Evolutionary conservation across 2,888 invertebrate species (phyloP).

Genomic region (Ennomos fuscantarius): DNA sequence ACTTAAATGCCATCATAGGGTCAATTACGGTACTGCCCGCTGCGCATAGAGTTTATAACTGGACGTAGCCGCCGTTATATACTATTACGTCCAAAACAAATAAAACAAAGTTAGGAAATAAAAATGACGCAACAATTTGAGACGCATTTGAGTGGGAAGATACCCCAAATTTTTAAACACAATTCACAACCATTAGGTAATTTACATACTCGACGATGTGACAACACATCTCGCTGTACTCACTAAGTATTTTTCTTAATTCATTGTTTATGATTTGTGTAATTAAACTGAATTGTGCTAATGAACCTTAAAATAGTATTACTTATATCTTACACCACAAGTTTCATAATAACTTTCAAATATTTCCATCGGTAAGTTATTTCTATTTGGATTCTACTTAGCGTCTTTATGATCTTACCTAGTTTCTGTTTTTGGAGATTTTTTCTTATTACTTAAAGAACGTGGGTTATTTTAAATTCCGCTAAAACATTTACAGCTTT

Average conservation of each 20-base stretch:
- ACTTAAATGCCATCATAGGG: too few species aligned
- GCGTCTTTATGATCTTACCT: too few species aligned
- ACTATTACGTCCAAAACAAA: too few species aligned
- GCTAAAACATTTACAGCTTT: too few species aligned
- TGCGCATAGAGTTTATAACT: too few species aligned
- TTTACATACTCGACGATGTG: conserved; percentile 1
- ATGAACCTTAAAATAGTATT: conserved; percentile 25
- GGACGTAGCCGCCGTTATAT: too few species aligned
- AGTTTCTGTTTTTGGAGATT: too few species aligned
- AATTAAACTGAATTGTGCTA: conserved; percentile 32
- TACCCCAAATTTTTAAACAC: conserved; percentile 10
- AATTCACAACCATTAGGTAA: conserved; percentile 10
- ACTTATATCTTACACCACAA: background rate
- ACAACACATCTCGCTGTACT: conserved; percentile 17
- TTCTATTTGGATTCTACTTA: background rate
- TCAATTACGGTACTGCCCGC: too few species aligned
- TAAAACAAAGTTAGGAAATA: background rate
- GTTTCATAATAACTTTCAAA: conserved; percentile 6
- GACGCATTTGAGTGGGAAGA: conserved; percentile 28
- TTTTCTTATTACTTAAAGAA: too few species aligned
- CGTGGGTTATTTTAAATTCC: too few species aligned
- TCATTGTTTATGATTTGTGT: conserved; percentile 36
- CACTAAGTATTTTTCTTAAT: conserved; percentile 27
- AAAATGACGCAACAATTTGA: conserved; percentile 3
- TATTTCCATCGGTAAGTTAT: conserved; percentile 1